Evolutionary conservation across 2,797 vertebrate genomes (phyloP).

Genomic region (Astyanax mexicanus): DNA sequence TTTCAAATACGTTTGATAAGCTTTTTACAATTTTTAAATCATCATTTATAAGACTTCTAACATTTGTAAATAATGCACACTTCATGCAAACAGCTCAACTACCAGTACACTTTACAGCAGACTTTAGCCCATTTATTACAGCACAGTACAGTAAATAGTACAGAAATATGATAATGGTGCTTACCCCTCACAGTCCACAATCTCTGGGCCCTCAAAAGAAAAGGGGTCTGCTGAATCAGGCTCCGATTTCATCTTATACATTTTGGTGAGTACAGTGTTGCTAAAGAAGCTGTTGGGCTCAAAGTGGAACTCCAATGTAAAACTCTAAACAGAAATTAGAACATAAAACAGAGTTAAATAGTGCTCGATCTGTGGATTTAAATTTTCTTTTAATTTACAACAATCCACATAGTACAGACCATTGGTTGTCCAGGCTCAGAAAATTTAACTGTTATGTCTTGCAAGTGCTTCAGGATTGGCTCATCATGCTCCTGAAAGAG

Average conservation of each 20-base stretch:
- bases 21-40: too few relatives aligned
- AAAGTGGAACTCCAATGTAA: constrained; percentile 97
- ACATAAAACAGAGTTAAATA: background rate
- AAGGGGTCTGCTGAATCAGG: constrained; percentile 93
- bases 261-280: constrained; percentile 93
- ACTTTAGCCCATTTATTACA: background rate
- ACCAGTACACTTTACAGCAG: background rate
- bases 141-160: too few relatives aligned
- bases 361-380: background rate
- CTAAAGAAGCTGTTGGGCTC: constrained; percentile 94
- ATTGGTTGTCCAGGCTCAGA: constrained; percentile 93
- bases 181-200: constrained; percentile 97
- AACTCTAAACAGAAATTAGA: constrained; percentile 80
- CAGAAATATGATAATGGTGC: constrained; percentile 49
- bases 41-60: too few relatives aligned
- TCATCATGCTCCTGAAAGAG: constrained; percentile 90
- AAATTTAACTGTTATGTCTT: constrained; percentile 95
- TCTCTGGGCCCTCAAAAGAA: constrained; percentile 97
- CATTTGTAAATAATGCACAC: too few relatives aligned
- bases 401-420: constrained; percentile 83
- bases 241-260: constrained; percentile 98
- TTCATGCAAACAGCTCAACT: too few relatives aligned
- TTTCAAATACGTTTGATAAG: too few relatives aligned
- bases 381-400: background rate
- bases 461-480: constrained; percentile 93